Evolutionary conservation across 1,140 invertebrate species (phyloP), one percentile per base, ranked within the genome.

Genomic region (Metaphire vulgaris): DNA sequence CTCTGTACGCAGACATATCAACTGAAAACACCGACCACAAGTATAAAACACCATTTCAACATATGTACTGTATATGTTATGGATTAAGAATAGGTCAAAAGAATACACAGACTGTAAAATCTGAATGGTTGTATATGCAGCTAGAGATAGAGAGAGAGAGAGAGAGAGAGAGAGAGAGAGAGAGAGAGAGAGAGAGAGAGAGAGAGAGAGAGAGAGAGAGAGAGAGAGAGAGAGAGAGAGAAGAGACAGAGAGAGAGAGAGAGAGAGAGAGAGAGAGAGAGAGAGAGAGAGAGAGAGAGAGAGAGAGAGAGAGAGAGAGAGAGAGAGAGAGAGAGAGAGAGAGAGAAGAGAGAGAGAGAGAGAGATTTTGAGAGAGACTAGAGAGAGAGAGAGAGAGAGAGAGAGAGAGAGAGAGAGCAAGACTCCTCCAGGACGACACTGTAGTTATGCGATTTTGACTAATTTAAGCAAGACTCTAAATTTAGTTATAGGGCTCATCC

Each of bases 1-100:
- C 81, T 81, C 74, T 79, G 80, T 29, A 82, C 79, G 68, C 82
- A 82, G 78, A 81, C 81, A 32, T 83, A 83, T 75, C 81, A 82
- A 66, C 80, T 83, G 26, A 65, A 79, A 33, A 79, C 30, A 29
- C 69, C 76, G 67, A 72, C 76, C 78, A 72, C 71, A 82, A 70
- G 26, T 65, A 21, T 56, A 12, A 21, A 56, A 56, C 6, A 56
- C 41, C 41, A 12, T 56, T 56, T 56, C 6, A 56, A 56, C 41
- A 56, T 56, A 56, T 26, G 30, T 72, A 72, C 28, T n/a, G n/a
- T n/a, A n/a, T n/a, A n/a, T n/a, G n/a, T n/a, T n/a, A n/a, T n/a
- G n/a, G n/a, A 72, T 15, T 28, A 72, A 72, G 26, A 32, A 2
- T 1, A 64, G 30, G 14, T 21, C 26, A n/a, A 34, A 12, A 28